Percentiles rank a stretch among this genome's conserved stretches.
Evolutionary conservation across 1,140 invertebrate genomes (phyloP).

Genomic region (Drosophila baimaii): DNA sequence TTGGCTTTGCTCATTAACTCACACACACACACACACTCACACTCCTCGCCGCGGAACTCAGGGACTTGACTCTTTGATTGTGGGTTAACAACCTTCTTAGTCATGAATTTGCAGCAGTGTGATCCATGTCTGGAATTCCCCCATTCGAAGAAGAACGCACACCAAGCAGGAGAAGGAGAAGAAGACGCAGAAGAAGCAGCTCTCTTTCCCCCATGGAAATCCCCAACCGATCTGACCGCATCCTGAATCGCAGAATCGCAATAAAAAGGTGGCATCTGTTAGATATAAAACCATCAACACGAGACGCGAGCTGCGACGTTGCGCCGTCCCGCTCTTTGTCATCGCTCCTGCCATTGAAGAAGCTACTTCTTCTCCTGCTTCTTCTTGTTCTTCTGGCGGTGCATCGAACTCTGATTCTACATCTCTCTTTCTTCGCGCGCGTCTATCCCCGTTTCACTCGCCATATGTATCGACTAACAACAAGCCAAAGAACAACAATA

Average conservation of each 20-base stretch:
- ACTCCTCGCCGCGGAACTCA: not conserved
- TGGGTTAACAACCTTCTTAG: slow-evolving; percentile 40
- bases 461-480: slow-evolving; percentile 46
- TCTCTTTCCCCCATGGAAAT: slow-evolving; percentile 1
- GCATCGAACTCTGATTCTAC: slow-evolving; percentile 66
- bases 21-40: not conserved
- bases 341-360: slow-evolving; percentile 7
- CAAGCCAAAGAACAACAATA: slow-evolving; percentile 52
- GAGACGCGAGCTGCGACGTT: slow-evolving; percentile 19
- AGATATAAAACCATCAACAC: slow-evolving; percentile 76
- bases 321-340: slow-evolving; percentile 14
- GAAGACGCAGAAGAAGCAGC: not conserved
- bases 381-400: slow-evolving; percentile 18
- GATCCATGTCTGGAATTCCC: slow-evolving; percentile 31
- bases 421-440: not conserved
- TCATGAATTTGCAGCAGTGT: slow-evolving; percentile 21
- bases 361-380: not conserved
- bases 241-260: slow-evolving; percentile 34
- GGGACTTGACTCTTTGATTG: slow-evolving; percentile 6
- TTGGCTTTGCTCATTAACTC: slow-evolving; percentile 20
- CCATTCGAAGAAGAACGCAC: slow-evolving; percentile 30
- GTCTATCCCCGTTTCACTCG: slow-evolving; percentile 2
- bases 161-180: slow-evolving; percentile 1
- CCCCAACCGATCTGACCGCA: slow-evolving; percentile 28
- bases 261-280: slow-evolving; percentile 64